Conservation (phyloP, 2,888 invertebrate genomes). For the Yponomeuta malinellus region DNA sequence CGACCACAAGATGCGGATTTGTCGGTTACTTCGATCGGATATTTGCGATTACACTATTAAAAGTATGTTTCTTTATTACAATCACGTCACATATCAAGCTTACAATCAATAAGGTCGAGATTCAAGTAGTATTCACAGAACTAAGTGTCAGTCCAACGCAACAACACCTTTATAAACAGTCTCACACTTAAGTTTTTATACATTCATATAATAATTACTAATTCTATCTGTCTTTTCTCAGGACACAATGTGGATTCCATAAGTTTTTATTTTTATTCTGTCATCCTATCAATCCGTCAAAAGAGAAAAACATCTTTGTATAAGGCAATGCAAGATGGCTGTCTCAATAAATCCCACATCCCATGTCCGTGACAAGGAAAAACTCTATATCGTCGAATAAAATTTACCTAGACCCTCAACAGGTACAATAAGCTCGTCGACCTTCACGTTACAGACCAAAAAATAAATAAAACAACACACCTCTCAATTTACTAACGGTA, state of each 20-base stretch:
- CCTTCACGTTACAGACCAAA: neutral
- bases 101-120: neutral
- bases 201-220: conserved; percentile 1
- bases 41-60: neutral
- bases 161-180: neutral
- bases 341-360: neutral
- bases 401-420: neutral
- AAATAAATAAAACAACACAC: neutral
- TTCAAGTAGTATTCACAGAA: neutral
- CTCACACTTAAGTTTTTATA: neutral
- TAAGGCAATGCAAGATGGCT: neutral
- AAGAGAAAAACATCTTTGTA: neutral
- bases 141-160: neutral
- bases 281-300: neutral
- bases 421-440: neutral
- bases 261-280: neutral
- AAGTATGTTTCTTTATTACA: neutral
- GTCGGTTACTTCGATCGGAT: neutral
- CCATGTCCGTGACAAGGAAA: neutral
- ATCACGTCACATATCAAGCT: neutral
- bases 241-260: neutral
- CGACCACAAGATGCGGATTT: neutral
- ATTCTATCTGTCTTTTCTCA: neutral
- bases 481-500: neutral
- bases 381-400: neutral